These are phyloP conservation scores for Sepioteuthis lessoniana DNA, from an alignment of 2,888 invertebrate genomes.

Conservation along the genomic window DNA sequence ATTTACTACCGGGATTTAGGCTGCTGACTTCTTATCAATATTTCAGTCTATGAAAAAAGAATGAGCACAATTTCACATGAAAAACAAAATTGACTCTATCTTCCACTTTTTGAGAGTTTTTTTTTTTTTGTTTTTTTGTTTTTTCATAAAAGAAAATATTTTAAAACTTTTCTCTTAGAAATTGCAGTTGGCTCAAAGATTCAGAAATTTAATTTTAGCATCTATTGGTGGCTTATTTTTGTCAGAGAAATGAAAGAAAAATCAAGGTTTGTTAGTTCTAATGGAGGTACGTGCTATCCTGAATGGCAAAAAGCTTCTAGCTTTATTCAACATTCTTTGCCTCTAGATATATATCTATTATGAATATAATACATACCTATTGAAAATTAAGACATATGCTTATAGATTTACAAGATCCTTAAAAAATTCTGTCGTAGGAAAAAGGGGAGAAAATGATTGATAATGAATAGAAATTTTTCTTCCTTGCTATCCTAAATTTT, in stretches of 20 bases:
- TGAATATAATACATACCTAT: background rate
- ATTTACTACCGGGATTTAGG: too few relatives aligned
- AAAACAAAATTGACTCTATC: background rate
- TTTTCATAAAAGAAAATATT: background rate
- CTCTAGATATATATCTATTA: background rate
- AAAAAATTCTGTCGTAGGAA: background rate
- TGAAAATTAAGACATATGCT: background rate
- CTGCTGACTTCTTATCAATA: too few relatives aligned
- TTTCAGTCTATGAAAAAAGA: too few relatives aligned
- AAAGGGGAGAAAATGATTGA: background rate
- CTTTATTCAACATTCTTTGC: background rate
- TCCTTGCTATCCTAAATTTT: background rate
- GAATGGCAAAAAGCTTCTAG: background rate
- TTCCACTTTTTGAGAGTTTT: background rate
- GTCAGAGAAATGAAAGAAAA: background rate
- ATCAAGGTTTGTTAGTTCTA: background rate
- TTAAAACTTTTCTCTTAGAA: background rate
- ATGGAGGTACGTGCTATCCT: background rate
- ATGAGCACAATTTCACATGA: too few relatives aligned
- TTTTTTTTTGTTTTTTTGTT: background rate
- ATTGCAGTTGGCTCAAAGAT: background rate
- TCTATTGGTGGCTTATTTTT: background rate
- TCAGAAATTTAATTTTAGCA: background rate
- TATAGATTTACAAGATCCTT: background rate
- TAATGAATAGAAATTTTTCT: background rate